Conservation (phyloP, 2,113 vertebrate genomes). For the Rhizomys pruinosus region DNA sequence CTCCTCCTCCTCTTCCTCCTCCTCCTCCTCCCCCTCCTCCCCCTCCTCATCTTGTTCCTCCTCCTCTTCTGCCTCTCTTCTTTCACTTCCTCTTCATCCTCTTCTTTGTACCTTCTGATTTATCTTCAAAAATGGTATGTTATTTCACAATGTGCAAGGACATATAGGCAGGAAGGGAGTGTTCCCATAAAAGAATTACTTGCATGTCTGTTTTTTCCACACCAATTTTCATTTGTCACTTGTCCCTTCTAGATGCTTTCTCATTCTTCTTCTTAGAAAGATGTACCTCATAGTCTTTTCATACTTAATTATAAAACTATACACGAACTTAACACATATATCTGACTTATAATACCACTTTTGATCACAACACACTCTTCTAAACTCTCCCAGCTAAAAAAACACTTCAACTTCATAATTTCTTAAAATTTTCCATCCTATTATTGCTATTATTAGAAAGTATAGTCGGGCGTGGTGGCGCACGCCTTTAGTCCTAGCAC, state of each 20-base stretch:
- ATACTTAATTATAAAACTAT: neutral
- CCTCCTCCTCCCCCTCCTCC: neutral
- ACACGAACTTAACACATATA: neutral
- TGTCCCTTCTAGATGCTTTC: neutral
- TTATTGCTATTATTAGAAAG: constrained; percentile 31
- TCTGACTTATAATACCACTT: constrained; percentile 11
- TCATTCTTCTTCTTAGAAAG: neutral
- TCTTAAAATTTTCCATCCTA: constrained; percentile 50
- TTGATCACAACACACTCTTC: constrained; percentile 32
- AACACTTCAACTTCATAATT: constrained; percentile 18
- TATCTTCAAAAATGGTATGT: neutral
- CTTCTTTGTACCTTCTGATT: neutral
- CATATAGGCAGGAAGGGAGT: too few relatives aligned
- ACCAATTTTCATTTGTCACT: neutral
- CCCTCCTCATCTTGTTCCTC: neutral
- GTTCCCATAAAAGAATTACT: too few relatives aligned
- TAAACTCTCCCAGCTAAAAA: constrained; percentile 49
- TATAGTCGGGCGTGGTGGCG: neutral
- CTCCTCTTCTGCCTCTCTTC: neutral
- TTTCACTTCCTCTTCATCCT: neutral
- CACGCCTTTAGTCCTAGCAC: too few relatives aligned
- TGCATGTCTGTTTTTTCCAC: neutral
- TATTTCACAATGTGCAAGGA: neutral
- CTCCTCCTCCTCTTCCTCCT: neutral
- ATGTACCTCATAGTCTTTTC: constrained; percentile 1